These are phyloP conservation scores for Sebastes iracundus DNA, from an alignment of 2,797 vertebrate genomes.

Conservation along the genomic window DNA sequence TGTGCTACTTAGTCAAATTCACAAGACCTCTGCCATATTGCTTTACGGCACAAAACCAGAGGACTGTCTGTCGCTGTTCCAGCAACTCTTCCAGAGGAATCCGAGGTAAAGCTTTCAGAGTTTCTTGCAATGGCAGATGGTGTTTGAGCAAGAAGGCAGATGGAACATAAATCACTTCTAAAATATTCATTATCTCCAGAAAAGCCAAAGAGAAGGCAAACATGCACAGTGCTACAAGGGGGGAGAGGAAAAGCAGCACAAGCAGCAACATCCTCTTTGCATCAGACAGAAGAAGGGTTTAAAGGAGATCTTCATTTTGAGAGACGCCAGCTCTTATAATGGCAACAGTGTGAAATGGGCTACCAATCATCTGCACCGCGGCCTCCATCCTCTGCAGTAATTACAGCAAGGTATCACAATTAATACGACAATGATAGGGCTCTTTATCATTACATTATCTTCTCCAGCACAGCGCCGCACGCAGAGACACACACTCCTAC, in stretches of 20 bases:
- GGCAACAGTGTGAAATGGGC: conserved; percentile 4
- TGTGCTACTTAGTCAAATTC: conserved; percentile 23
- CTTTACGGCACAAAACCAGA: conserved; percentile 36
- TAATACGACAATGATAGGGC: conserved; percentile 13
- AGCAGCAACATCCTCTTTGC: conserved; percentile 45
- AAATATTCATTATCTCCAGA: conserved; percentile 72
- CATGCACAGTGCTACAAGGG: conserved; percentile 33
- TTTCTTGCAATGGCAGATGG: conserved; percentile 66
- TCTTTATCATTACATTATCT: conserved; percentile 26
- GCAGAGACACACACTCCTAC: conserved; percentile 34
- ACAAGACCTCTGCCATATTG: conserved; percentile 19
- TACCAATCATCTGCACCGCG: conserved; percentile 8
- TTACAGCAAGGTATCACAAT: conserved; percentile 33
- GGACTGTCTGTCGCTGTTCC: conserved; percentile 23
- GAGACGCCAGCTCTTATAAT: conserved; percentile 12
- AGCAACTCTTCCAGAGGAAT: conserved; percentile 43
- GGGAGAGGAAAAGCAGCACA: conserved; percentile 26
- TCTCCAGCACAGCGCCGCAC: neutral
- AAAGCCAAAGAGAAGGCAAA: conserved; percentile 58
- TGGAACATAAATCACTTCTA: conserved; percentile 73
- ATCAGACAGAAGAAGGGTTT: conserved; percentile 8
- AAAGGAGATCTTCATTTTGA: conserved; percentile 20
- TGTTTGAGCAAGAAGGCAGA: conserved; percentile 71
- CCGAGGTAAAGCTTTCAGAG: conserved; percentile 57
- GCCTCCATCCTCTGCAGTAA: conserved; percentile 16